Evolutionary conservation across 2,797 vertebrate genomes (phyloP).

Genomic region (Clarias platycephalus): DNA sequence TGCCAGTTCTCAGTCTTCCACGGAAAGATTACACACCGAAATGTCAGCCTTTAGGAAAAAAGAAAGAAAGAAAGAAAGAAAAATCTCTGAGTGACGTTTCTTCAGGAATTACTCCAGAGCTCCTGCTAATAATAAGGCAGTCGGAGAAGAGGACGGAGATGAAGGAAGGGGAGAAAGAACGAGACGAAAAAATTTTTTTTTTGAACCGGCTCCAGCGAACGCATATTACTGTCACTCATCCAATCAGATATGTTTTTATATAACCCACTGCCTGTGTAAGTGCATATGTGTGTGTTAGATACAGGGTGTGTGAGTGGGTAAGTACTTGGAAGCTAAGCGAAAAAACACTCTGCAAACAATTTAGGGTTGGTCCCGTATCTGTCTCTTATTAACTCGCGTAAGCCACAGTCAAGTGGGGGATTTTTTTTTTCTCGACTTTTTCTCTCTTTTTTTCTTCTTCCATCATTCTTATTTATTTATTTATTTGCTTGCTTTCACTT

Average conservation of each 20-base stretch:
- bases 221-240: conserved; percentile 15
- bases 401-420: conserved; percentile 71
- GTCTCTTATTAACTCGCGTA: conserved; percentile 85
- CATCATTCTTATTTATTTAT: conserved; percentile 56
- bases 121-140: conserved; percentile 16
- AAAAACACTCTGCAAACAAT: conserved; percentile 81
- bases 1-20: conserved; percentile 36
- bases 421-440: conserved; percentile 68
- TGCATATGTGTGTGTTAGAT: conserved; percentile 45
- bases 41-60: neutral
- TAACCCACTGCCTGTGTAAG: conserved; percentile 27
- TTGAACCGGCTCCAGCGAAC: neutral
- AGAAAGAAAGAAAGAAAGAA: neutral
- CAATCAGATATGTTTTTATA: conserved; percentile 5
- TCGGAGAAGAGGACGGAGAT: neutral
- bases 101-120: neutral
- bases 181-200: neutral
- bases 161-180: neutral
- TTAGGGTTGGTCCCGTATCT: conserved; percentile 80
- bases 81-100: neutral
- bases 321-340: conserved; percentile 26
- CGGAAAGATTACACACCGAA: conserved; percentile 50
- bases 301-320: conserved; percentile 55
- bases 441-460: conserved; percentile 59
- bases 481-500: conserved; percentile 10